Percentiles rank a stretch among this genome's conserved stretches.
Evolutionary conservation across 2,113 vertebrate genomes (phyloP).

Genomic region (Mionectes macconnelli): DNA sequence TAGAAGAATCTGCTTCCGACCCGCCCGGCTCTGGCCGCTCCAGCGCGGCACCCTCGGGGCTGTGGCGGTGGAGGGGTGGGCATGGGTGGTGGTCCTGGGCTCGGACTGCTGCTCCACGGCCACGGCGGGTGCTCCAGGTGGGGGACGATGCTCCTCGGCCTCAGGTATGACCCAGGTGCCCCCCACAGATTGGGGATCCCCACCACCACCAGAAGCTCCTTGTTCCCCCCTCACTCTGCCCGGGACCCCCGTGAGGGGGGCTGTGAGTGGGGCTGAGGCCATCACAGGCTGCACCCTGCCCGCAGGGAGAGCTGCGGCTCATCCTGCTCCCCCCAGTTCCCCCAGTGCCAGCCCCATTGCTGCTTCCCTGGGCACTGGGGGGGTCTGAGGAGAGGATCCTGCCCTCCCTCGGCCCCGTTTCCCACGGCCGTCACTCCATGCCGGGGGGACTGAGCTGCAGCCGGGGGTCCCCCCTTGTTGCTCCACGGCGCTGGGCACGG

Average conservation of each 20-base stretch:
- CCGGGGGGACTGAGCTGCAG: background rate
- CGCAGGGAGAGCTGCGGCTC: background rate
- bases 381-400: background rate
- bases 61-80: background rate
- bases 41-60: accelerated
- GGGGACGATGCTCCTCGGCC: background rate
- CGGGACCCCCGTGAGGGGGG: background rate
- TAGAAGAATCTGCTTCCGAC: background rate
- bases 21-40: background rate
- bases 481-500: background rate
- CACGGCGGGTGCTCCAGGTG: background rate
- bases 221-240: too few relatives aligned
- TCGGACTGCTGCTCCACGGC: accelerated
- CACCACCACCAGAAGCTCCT: background rate
- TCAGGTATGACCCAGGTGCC: background rate
- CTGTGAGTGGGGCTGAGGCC: background rate
- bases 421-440: background rate
- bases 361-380: background rate
- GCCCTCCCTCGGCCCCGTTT: background rate
- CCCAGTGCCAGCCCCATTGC: background rate
- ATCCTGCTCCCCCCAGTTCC: background rate
- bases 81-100: background rate
- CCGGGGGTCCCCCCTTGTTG: background rate
- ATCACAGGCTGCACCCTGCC: background rate
- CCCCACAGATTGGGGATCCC: accelerated